phyloP scores from a whole-genome alignment of 2,888 invertebrate species.

The Papilio demoleus region DNA sequence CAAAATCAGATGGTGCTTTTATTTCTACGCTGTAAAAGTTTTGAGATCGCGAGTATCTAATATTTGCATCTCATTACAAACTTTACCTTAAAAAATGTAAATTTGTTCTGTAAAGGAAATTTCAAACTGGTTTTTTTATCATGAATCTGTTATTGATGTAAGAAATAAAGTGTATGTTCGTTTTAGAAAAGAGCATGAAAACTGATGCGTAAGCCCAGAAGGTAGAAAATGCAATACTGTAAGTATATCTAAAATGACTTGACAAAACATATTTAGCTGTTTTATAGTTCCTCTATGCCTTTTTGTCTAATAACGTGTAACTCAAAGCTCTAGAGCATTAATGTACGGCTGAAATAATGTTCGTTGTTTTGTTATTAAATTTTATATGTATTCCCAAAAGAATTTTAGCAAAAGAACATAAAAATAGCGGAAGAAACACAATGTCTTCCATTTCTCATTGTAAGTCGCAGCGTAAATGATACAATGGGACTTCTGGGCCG shows the following conservation, averaged over 20 bases:
- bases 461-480: conserved; percentile 12
- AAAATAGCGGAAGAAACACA: conserved; percentile 17
- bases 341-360: background rate
- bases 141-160: too few relatives aligned
- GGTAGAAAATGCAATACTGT: too few relatives aligned
- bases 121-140: background rate
- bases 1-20: background rate
- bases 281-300: too few relatives aligned
- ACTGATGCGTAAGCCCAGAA: too few relatives aligned
- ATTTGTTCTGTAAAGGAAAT: background rate
- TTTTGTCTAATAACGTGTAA: background rate
- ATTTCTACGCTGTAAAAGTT: conserved; percentile 5
- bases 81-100: background rate
- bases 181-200: too few relatives aligned
- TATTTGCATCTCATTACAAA: conserved; percentile 18
- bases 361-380: conserved; percentile 13
- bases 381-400: background rate
- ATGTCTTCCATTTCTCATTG: conserved; percentile 28
- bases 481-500: conserved; percentile 25
- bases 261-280: too few relatives aligned
- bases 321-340: background rate
- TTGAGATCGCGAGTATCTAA: background rate
- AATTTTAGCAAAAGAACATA: conserved; percentile 22
- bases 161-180: too few relatives aligned
- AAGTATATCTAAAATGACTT: too few relatives aligned